phyloP scores from a whole-genome alignment of 1,140 invertebrate species.

The Lysiphlebus fabarum region DNA sequence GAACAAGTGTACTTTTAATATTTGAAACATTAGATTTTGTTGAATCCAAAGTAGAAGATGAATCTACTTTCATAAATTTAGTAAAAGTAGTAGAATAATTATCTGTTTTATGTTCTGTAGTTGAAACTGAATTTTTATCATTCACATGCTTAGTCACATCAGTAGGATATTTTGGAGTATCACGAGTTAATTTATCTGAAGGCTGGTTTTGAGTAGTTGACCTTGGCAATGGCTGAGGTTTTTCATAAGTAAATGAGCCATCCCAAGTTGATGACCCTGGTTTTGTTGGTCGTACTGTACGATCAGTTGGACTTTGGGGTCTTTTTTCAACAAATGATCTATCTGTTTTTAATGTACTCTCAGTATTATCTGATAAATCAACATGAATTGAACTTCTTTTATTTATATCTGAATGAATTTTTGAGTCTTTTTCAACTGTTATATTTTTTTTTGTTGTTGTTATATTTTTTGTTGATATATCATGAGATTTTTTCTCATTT shows the following conservation, averaged over 20 bases:
- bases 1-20: slow-evolving; percentile 16
- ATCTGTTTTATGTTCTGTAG: not conserved
- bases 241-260: slow-evolving; percentile 16
- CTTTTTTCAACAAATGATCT: not conserved
- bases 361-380: no score
- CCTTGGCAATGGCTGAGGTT: not conserved
- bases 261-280: slow-evolving; percentile 23
- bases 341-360: slow-evolving; percentile 4
- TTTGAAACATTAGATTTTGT: slow-evolving; percentile 8
- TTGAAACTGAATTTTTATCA: not conserved
- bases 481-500: not conserved
- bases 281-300: slow-evolving; percentile 13
- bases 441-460: not conserved
- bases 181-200: not conserved
- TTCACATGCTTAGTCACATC: slow-evolving; percentile 7
- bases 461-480: not conserved
- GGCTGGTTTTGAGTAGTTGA: not conserved
- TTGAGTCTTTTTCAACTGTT: no score
- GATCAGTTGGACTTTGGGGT: slow-evolving; percentile 12
- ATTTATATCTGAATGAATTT: no score
- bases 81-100: not conserved
- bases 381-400: no score
- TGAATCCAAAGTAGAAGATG: slow-evolving; percentile 4
- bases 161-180: slow-evolving; percentile 14
- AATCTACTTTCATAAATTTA: slow-evolving; percentile 13